Conservation (phyloP, 1,140 invertebrate genomes). For the Episyrphus balteatus region DNA sequence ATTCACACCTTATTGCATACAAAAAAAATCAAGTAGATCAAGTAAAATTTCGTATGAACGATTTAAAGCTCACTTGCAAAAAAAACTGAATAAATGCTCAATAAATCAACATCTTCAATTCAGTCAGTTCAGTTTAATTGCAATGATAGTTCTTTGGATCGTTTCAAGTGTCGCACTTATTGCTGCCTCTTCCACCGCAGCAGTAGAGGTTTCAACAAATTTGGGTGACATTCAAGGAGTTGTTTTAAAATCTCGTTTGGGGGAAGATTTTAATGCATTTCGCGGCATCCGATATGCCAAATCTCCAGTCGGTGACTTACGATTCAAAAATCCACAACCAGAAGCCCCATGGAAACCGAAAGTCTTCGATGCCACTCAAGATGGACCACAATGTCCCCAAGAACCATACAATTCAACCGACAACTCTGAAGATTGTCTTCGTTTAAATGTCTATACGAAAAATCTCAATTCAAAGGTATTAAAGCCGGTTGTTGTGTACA, state of each 20-base stretch:
- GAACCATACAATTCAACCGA: slow-evolving; percentile 22
- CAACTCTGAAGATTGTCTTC: slow-evolving; percentile 63
- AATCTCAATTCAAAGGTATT: slow-evolving; percentile 23
- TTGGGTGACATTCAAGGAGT: slow-evolving; percentile 21
- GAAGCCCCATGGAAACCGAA: slow-evolving; percentile 40
- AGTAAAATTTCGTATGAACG: no score
- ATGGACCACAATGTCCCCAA: slow-evolving; percentile 45
- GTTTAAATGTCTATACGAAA: slow-evolving; percentile 71
- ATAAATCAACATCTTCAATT: no score
- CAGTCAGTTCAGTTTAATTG: no score
- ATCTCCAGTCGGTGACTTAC: slow-evolving; percentile 31
- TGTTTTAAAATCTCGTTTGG: slow-evolving; percentile 20
- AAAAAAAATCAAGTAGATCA: no score
- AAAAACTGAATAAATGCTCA: no score
- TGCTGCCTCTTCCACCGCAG: neutral
- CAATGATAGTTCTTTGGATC: no score
- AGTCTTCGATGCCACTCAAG: slow-evolving; percentile 42
- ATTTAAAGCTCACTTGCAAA: no score
- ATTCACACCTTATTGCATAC: no score
- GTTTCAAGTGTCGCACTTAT: no score
- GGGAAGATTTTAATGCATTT: slow-evolving; percentile 46
- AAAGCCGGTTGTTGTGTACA: slow-evolving; percentile 46
- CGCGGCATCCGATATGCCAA: slow-evolving; percentile 53
- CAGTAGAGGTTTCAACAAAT: slow-evolving; percentile 15
- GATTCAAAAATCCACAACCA: slow-evolving; percentile 34